Base-by-base conservation (phyloP, 2,888 invertebrate genomes). In the Diarsia dahlii region DNA sequence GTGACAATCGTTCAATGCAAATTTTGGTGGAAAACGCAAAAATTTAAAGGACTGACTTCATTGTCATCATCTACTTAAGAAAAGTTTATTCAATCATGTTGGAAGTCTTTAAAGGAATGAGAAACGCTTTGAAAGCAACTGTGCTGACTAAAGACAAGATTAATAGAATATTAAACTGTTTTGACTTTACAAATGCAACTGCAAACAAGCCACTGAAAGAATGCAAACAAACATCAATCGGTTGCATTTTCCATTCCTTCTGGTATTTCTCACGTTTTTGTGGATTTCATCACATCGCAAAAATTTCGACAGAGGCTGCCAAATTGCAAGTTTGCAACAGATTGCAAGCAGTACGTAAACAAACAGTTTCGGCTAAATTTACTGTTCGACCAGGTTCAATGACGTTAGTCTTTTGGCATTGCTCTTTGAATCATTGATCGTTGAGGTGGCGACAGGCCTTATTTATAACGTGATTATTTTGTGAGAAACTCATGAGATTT, bases 311-410 rank as follows among this genome's bases (percentile, higher is more conserved):
- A 4, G 23, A 34, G 20, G 63, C 34, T 87, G 85, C 85, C 85
- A 84, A 84, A 75, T 76, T 80, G 76, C 66, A 84, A 62, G 60
- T 60, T 78, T 81, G 83, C 86, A 78, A 71, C 64, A 71, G 79
- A 79, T 63, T 84, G 81, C 76, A 76, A 67, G 70, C 71, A 70
- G 71, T 73, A 74, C 64, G 75, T 79, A 84, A 87, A 87, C 81
- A 87, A 83, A 84, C 80, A 76, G 54, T 81, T 74, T 78, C 65
- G 28, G 71, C 62, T 82, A 66, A 77, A 77, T 81, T 81, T 80
- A 80, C 70, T 8, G 28, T 28, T 56, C 73, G 65, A 70, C 34
- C 70, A 75, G 45, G 71, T 70, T 71, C 60, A 77, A 50, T 80
- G 78, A 76, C 62, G 71, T 62, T 56, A 60, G 66, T 66, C 65